Conservation (phyloP, 2,113 vertebrate genomes). For the Coryphaenoides rupestris region DNA sequence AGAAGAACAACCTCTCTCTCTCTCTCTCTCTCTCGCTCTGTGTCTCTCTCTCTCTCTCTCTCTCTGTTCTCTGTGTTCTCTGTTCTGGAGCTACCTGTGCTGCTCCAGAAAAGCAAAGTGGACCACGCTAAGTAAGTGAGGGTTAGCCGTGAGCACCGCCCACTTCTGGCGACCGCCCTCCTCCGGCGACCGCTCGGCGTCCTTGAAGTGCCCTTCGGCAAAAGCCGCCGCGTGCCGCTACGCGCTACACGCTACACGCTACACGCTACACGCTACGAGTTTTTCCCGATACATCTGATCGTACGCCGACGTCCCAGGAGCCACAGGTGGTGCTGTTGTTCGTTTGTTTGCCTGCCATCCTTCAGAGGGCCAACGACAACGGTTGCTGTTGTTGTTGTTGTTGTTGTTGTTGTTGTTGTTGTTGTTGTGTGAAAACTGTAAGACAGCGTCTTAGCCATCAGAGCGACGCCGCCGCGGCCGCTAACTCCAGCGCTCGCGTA, state of each 20-base stretch:
- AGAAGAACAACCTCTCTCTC: conserved; percentile 34
- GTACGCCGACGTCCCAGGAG: no score
- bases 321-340: no score
- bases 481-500: conserved; percentile 45
- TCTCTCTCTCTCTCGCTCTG: neutral
- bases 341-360: no score
- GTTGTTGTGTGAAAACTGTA: no score
- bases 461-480: conserved; percentile 42
- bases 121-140: conserved; percentile 11
- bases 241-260: no score
- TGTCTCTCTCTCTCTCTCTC: neutral
- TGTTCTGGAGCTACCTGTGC: neutral
- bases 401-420: neutral
- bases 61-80: neutral
- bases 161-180: no score
- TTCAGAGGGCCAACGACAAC: conserved; percentile 26
- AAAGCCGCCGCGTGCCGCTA: no score
- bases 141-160: no score
- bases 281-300: no score
- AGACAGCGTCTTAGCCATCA: conserved; percentile 26
- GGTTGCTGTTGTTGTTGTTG: conserved; percentile 10
- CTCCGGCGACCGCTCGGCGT: no score
- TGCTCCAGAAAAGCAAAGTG: conserved; percentile 21
- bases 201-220: neutral
- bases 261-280: no score